Evolutionary conservation across 1,140 invertebrate species (phyloP).

Genomic region (Hypothenemus hampei): DNA sequence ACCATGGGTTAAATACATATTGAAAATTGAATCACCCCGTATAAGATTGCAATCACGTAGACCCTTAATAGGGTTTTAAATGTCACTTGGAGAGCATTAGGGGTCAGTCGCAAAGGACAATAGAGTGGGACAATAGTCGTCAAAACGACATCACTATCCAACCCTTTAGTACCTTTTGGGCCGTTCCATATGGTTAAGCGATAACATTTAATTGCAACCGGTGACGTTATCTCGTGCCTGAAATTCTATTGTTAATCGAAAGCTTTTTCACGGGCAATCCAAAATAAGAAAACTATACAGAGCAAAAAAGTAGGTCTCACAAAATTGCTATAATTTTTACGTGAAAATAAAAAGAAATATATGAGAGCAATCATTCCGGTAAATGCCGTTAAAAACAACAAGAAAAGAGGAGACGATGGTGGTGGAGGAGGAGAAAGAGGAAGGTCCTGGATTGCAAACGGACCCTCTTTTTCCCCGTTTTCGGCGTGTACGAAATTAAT

Average conservation of each 20-base stretch:
- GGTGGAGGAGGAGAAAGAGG: too few species aligned
- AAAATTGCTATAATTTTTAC: too few species aligned
- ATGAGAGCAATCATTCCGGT: slow-evolving; percentile 3
- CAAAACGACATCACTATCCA: slow-evolving; percentile 12
- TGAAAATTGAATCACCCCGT: too few species aligned
- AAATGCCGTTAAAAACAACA: slow-evolving; percentile 9
- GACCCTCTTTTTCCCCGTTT: slow-evolving; percentile 15
- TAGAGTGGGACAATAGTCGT: slow-evolving; percentile 21
- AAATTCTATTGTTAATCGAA: slow-evolving; percentile 16
- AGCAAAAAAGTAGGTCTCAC: too few species aligned
- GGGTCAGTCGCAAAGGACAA: slow-evolving; percentile 25
- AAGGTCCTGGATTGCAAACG: too few species aligned
- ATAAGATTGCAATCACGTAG: not conserved
- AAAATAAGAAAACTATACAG: not conserved
- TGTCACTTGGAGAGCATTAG: slow-evolving; percentile 17
- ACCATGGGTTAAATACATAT: too few species aligned
- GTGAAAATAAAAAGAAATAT: too few species aligned
- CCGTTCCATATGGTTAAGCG: slow-evolving; percentile 27
- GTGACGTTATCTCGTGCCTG: slow-evolving; percentile 25
- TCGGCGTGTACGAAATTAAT: slow-evolving; percentile 29
- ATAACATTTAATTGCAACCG: slow-evolving; percentile 28
- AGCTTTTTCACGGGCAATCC: not conserved
- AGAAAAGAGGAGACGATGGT: too few species aligned
- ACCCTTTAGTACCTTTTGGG: slow-evolving; percentile 21
- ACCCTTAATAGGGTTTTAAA: slow-evolving; percentile 27